phyloP scores from a whole-genome alignment of 2,113 vertebrate genomes.

The Halichoerus grypus region DNA sequence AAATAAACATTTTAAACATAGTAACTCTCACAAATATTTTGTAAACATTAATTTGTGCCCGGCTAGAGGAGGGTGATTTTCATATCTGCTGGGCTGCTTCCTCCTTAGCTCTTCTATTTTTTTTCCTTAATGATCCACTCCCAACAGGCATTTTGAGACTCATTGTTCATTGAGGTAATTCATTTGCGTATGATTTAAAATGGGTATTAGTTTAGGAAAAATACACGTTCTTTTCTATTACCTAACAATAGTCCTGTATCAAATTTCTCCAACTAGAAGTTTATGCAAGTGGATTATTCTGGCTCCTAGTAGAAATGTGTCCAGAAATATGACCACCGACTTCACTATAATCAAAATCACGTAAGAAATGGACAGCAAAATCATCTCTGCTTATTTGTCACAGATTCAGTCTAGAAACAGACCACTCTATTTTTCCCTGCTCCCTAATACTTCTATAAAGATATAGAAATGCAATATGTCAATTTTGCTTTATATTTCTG shows the following conservation, averaged over 20 bases:
- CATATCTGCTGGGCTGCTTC: background rate
- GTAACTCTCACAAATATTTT: background rate
- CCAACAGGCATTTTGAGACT: background rate
- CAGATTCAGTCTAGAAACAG: background rate
- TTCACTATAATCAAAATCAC: background rate
- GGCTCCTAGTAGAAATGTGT: background rate
- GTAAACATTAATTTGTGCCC: background rate
- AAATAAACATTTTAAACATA: background rate
- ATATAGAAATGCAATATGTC: background rate
- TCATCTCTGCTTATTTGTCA: background rate
- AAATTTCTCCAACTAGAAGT: background rate
- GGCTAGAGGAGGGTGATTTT: background rate
- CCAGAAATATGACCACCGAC: background rate
- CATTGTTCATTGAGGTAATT: background rate
- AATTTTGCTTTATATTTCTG: background rate
- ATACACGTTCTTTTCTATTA: background rate
- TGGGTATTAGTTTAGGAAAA: background rate
- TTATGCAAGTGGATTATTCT: background rate
- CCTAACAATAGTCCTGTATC: background rate
- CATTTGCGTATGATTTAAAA: background rate
- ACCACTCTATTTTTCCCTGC: background rate
- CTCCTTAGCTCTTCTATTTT: background rate
- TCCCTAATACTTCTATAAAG: background rate
- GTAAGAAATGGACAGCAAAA: background rate
- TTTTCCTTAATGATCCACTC: background rate